A percentile compares a stretch with the other conserved stretches of the same genome.
phyloP scores from a whole-genome alignment of 2,113 vertebrate genomes.

The Strix aluco region DNA sequence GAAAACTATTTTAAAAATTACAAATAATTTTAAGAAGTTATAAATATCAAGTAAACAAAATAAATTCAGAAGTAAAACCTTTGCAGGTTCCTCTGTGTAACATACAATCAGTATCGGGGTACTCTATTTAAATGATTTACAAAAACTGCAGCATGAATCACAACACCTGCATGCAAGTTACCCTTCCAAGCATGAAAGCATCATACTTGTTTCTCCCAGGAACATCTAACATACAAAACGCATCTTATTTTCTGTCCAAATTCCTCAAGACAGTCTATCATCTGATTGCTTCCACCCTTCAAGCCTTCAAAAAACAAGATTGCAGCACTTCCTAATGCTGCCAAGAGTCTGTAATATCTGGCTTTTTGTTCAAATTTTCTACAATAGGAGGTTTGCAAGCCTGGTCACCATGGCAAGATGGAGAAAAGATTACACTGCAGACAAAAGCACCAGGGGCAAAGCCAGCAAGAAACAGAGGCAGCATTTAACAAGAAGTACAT shows the following conservation, averaged over 20 bases:
- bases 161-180: not conserved
- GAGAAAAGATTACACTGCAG: conserved; percentile 6
- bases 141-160: not conserved
- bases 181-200: not conserved
- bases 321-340: not conserved
- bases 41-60: conserved; percentile 25
- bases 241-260: not conserved
- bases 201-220: not conserved
- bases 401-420: conserved; percentile 24
- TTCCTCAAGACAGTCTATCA: not conserved
- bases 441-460: conserved; percentile 15
- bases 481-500: not conserved
- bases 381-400: conserved; percentile 25
- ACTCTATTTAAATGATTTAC: conserved; percentile 24
- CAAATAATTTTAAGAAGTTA: not conserved
- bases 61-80: not conserved
- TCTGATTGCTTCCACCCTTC: not conserved
- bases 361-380: conserved; percentile 32
- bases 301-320: not conserved
- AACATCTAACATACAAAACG: not conserved
- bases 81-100: not conserved
- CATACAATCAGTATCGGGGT: not conserved
- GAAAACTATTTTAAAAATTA: not conserved
- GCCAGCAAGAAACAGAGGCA: not conserved
- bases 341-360: not conserved